Evolutionary conservation across 2,888 invertebrate species (phyloP).

Genomic region (Sussaba pulchella): DNA sequence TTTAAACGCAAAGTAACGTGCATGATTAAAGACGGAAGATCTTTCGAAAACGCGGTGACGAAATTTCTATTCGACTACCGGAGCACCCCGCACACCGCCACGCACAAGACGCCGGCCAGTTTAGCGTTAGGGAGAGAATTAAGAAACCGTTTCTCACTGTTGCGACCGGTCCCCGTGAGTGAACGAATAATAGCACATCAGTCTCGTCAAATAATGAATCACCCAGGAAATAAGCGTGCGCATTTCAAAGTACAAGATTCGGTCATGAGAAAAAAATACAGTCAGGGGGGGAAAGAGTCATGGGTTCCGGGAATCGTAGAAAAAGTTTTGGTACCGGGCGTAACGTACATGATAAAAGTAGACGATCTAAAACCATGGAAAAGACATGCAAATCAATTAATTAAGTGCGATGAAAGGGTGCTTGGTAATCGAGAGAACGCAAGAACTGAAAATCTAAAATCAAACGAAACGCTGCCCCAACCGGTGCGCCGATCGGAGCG

Average conservation of each 20-base stretch:
- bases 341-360: constrained; percentile 23
- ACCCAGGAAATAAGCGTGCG: constrained; percentile 10
- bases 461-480: background rate
- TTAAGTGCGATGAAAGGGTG: constrained; percentile 17
- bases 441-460: background rate
- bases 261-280: constrained; percentile 48
- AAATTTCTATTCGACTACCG: constrained; percentile 65
- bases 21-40: constrained; percentile 39
- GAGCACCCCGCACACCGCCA: constrained; percentile 58
- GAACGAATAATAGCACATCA: constrained; percentile 32
- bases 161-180: constrained; percentile 39
- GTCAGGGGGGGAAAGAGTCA: constrained; percentile 39
- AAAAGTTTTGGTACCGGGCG: constrained; percentile 23
- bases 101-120: constrained; percentile 57
- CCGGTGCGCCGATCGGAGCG: constrained; percentile 25
- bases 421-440: background rate
- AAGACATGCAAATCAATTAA: constrained; percentile 45
- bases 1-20: constrained; percentile 59
- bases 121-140: constrained; percentile 52
- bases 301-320: constrained; percentile 32
- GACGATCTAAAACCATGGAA: constrained; percentile 27
- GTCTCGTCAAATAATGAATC: constrained; percentile 50
- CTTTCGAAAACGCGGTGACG: constrained; percentile 46
- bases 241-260: constrained; percentile 30
- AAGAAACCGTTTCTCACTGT: constrained; percentile 50